Conservation (phyloP, 1,140 invertebrate genomes). For the Drosophila pseudoananassae region DNA sequence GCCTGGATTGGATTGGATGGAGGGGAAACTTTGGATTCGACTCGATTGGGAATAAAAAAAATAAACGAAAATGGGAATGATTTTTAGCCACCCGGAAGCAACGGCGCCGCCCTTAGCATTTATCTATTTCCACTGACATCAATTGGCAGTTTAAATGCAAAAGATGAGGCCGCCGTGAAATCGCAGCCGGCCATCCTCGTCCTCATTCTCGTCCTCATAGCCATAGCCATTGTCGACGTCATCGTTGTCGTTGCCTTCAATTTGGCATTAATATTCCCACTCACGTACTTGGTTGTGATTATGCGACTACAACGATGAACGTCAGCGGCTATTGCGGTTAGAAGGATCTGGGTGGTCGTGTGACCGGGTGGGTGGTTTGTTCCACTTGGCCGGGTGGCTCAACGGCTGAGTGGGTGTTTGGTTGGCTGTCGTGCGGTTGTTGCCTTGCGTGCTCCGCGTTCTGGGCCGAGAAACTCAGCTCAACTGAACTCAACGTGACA, state of each 20-base stretch:
- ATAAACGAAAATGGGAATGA: not conserved
- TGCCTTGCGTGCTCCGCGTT: slow-evolving; percentile 62
- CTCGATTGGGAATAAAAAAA: not conserved
- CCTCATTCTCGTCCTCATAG: slow-evolving; percentile 15
- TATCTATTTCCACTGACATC: slow-evolving; percentile 75
- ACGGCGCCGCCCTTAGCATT: slow-evolving; percentile 40
- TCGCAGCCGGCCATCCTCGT: slow-evolving; percentile 65
- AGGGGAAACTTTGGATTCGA: not conserved
- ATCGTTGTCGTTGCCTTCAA: slow-evolving; percentile 74
- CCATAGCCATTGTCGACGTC: slow-evolving; percentile 36
- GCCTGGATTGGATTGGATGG: slow-evolving; percentile 34
- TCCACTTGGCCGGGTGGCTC: not conserved
- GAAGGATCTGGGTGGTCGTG: slow-evolving; percentile 46
- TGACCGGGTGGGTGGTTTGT: slow-evolving; percentile 6
- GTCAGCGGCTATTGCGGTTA: slow-evolving; percentile 68
- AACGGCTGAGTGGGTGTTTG: slow-evolving; percentile 16
- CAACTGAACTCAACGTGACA: slow-evolving; percentile 62
- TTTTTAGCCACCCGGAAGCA: slow-evolving; percentile 26
- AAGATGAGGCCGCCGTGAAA: slow-evolving; percentile 74
- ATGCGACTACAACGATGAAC: slow-evolving; percentile 73
- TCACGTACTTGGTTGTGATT: slow-evolving; percentile 83
- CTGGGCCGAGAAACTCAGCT: slow-evolving; percentile 20
- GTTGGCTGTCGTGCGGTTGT: slow-evolving; percentile 55
- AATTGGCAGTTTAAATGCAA: slow-evolving; percentile 84
- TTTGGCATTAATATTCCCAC: slow-evolving; percentile 83